Percentiles rank a stretch among this genome's conserved stretches.
phyloP scores from a whole-genome alignment of 2,888 invertebrate species.

The Drosophila colorata region DNA sequence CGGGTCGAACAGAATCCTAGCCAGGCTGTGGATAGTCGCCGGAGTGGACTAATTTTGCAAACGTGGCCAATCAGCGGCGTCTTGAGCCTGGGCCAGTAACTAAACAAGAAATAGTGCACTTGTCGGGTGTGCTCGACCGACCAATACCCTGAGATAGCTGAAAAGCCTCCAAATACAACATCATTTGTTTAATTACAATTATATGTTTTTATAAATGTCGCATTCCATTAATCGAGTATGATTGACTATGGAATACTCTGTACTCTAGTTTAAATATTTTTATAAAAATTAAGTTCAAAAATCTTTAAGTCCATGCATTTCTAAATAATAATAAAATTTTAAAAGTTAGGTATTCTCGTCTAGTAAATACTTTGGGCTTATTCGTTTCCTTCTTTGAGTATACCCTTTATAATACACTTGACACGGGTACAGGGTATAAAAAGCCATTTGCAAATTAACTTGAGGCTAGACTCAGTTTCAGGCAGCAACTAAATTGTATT shows the following conservation, averaged over 20 bases:
- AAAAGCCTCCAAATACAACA: too few species aligned
- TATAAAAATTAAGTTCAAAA: too few species aligned
- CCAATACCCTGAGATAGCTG: neutral
- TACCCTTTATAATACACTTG: neutral
- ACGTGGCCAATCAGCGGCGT: constrained; percentile 78
- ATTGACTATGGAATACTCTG: too few species aligned
- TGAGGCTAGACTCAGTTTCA: constrained; percentile 66
- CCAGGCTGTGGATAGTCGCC: constrained; percentile 24
- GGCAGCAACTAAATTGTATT: constrained; percentile 74
- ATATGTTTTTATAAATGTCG: too few species aligned
- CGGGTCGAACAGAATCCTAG: constrained; percentile 1
- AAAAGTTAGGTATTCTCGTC: too few species aligned
- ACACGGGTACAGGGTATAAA: constrained; percentile 28
- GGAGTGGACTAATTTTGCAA: constrained; percentile 72
- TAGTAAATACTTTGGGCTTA: neutral
- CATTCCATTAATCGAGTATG: too few species aligned
- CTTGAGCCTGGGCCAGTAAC: constrained; percentile 53
- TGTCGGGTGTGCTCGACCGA: neutral
- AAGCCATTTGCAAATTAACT: constrained; percentile 82
- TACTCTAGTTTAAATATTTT: too few species aligned
- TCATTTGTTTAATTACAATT: too few species aligned
- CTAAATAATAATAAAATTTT: too few species aligned
- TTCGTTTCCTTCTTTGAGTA: neutral
- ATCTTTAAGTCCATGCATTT: too few species aligned
- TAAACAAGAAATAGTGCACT: neutral